Evolutionary conservation across 2,888 invertebrate genomes (phyloP).

Genomic region (Rapana venosa): DNA sequence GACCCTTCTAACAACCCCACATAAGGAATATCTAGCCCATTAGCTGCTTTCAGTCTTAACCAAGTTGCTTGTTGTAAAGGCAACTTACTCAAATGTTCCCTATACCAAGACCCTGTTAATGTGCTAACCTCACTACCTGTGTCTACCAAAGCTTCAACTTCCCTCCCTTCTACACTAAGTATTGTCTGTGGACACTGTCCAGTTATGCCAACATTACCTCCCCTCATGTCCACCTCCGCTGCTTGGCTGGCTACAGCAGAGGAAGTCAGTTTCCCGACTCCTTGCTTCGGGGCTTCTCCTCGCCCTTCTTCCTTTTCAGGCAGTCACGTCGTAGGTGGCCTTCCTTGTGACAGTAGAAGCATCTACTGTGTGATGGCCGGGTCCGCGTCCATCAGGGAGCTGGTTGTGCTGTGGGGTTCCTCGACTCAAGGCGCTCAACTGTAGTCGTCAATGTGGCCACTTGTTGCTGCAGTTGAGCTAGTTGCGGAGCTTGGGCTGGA

Average conservation of each 20-base stretch:
- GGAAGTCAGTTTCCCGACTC: neutral
- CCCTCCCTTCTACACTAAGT: neutral
- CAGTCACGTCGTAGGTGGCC: neutral
- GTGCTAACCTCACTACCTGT: neutral
- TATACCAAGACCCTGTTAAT: neutral
- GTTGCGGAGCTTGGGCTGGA: neutral
- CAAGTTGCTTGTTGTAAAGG: neutral
- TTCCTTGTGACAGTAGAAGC: neutral
- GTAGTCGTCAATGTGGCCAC: too few species aligned
- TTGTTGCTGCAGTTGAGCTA: too few species aligned
- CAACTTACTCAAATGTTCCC: neutral
- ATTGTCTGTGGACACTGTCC: neutral
- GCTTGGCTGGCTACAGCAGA: neutral
- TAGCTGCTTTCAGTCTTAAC: neutral
- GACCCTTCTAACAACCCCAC: neutral
- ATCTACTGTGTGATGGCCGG: neutral
- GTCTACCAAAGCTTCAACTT: neutral
- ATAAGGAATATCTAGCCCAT: slow-evolving; percentile 4
- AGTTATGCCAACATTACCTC: neutral
- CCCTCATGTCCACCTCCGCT: neutral
- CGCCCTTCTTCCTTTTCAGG: neutral
- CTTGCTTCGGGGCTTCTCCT: neutral
- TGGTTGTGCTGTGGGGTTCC: neutral
- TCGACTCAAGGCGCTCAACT: neutral
- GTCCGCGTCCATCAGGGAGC: neutral